Base-by-base conservation (phyloP, 2,888 invertebrate genomes). In the Cheilosia impressa region DNA sequence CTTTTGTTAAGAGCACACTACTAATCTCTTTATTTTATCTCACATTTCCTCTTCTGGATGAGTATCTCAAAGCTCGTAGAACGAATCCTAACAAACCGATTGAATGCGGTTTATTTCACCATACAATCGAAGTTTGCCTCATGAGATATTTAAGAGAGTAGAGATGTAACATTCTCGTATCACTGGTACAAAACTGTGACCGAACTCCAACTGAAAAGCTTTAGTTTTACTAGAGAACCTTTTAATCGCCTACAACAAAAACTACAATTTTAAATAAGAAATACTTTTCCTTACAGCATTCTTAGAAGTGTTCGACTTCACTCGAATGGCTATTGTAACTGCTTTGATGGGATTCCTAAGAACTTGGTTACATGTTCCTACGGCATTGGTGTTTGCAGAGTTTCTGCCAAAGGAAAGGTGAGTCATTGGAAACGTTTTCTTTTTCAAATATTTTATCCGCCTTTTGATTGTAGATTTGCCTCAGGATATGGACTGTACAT, bases 401-500 rank as follows among this genome's bases (percentile, higher is more conserved):
- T 93, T 94, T 75, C 94, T 95, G 66, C 93, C 94, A 0, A 94
- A 95, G 1, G 94, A 96, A 63, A 93, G 92, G 92, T 92, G 62
- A 63, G 58, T 62, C 2, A 17, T 6, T 0, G 0, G n/a, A 13
- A 7, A 15, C 1, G 15, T n/a, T 1, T 27, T 27, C 6, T 2
- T 5, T 41, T 57, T 9, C 1, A 15, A 4, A 17, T 7, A 62
- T 0, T 24, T 38, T 4, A 41, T 4, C 15, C 13, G n/a, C 31
- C 22, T 45, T 72, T 19, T 45, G 19, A 43, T 79, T 73, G 0
- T 62, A 92, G 95, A 88, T 96, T 96, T 89, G 94, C 96, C 6
- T 95, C 95, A 1, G 96, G 96, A 0, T 94, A 96, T 88, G 95
- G 96, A 0, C 91, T 96, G 50, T 96, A 94, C 88, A 95, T 96